Conservation (phyloP, 1,140 invertebrate species). For the Drosophila melanica region DNA sequence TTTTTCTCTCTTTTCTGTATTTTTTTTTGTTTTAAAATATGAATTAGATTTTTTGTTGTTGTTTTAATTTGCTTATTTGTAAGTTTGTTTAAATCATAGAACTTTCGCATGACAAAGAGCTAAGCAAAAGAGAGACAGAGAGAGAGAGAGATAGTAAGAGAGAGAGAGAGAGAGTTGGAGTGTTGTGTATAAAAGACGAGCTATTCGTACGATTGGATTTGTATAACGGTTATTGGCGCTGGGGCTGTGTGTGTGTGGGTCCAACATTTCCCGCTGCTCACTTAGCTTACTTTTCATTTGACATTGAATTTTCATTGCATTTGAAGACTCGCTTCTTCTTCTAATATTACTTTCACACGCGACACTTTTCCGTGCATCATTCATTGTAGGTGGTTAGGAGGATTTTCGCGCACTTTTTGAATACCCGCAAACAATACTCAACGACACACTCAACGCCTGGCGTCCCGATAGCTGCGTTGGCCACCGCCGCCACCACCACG, state of each 20-base stretch:
- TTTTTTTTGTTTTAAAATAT: constrained; percentile 69
- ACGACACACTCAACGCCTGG: constrained; percentile 58
- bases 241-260: constrained; percentile 1
- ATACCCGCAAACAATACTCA: constrained; percentile 48
- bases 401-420: constrained; percentile 57
- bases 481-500: constrained; percentile 44
- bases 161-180: constrained; percentile 60
- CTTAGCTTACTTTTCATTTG: constrained; percentile 33
- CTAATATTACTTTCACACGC: constrained; percentile 36
- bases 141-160: constrained; percentile 32
- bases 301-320: constrained; percentile 23
- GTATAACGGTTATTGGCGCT: constrained; percentile 10
- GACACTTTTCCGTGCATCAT: constrained; percentile 42
- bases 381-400: constrained; percentile 20
- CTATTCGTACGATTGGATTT: constrained; percentile 39
- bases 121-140: constrained; percentile 46
- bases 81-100: constrained; percentile 73
- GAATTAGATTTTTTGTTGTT: constrained; percentile 56
- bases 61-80: constrained; percentile 76
- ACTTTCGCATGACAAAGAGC: constrained; percentile 43
- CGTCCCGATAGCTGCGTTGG: constrained; percentile 75
- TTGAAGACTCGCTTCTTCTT: constrained; percentile 6
- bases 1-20: constrained; percentile 70
- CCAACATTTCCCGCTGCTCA: constrained; percentile 39
- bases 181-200: constrained; percentile 60